These are phyloP conservation scores for Tenualosa thibaudeaui DNA, from an alignment of 2,797 vertebrate genomes.

Conservation along the genomic window DNA sequence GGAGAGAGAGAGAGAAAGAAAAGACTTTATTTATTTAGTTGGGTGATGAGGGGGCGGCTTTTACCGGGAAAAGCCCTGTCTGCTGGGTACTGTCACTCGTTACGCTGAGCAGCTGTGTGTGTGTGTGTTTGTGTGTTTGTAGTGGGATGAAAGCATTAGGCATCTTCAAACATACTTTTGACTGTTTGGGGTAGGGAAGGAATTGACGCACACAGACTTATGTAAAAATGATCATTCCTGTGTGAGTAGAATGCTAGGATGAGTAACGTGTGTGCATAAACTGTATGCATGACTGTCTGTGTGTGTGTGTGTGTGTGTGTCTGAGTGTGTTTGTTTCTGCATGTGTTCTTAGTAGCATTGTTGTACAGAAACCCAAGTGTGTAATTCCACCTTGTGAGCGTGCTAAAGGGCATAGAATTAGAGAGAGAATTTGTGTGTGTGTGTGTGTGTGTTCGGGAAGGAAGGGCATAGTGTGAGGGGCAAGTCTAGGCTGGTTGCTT, in stretches of 20 bases:
- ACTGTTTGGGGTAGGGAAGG: background rate
- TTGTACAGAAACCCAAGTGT: background rate
- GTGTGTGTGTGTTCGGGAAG: background rate
- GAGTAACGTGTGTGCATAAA: too few species aligned
- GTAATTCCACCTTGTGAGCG: background rate
- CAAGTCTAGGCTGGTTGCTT: background rate
- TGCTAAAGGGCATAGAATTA: background rate
- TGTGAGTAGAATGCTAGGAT: too few species aligned
- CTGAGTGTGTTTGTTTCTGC: background rate
- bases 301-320: background rate
- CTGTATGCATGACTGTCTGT: background rate
- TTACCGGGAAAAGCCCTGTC: constrained; percentile 17
- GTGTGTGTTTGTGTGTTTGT: background rate
- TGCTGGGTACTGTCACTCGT: background rate
- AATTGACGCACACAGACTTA: background rate
- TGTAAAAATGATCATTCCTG: background rate
- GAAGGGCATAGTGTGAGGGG: background rate
- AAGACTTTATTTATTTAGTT: constrained; percentile 20
- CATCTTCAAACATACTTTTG: background rate
- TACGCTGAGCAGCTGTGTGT: background rate
- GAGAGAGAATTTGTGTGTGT: background rate
- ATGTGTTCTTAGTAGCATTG: background rate
- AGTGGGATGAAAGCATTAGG: background rate
- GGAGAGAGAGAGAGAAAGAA: background rate
- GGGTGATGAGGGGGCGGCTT: constrained; percentile 13